Evolutionary conservation across 92 coral and sea anemone genomes (phyloP).

Genomic region (Epizoanthus stellaris): DNA sequence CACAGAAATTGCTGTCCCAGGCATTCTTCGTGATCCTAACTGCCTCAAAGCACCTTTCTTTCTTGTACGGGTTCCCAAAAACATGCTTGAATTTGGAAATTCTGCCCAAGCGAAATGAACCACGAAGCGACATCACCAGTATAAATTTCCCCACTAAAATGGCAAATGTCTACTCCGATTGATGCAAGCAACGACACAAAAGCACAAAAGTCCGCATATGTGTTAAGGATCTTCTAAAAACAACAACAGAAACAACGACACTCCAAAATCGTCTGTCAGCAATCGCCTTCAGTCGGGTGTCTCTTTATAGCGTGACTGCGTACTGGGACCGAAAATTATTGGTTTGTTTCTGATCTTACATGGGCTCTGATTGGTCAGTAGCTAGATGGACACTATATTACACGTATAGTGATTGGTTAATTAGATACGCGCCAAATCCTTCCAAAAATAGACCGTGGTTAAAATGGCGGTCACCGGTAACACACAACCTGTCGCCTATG

Average conservation of each 20-base stretch:
- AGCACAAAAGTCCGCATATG: constrained; percentile 34
- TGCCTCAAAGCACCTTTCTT: constrained; percentile 93
- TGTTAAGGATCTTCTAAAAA: constrained; percentile 32
- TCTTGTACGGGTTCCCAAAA: constrained; percentile 90
- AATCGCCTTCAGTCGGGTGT: neutral
- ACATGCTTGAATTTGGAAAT: constrained; percentile 95
- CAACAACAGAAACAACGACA: constrained; percentile 19
- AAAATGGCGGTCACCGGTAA: no score
- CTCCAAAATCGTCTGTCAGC: constrained; percentile 2
- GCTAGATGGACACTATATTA: neutral
- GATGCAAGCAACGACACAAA: neutral
- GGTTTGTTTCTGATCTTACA: neutral
- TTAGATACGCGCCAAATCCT: constrained; percentile 53
- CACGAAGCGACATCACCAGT: constrained; percentile 57
- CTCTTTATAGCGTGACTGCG: constrained; percentile 43
- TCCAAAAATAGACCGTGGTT: no score
- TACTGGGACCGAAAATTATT: constrained; percentile 27
- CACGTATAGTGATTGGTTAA: constrained; percentile 39
- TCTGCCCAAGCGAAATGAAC: constrained; percentile 78
- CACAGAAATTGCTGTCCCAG: constrained; percentile 96
- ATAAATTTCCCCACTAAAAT: neutral
- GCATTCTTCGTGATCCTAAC: constrained; percentile 81
- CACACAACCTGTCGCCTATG: no score
- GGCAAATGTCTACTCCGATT: constrained; percentile 16
- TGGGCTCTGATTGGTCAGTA: constrained; percentile 15